These are phyloP conservation scores for Kryptopterus vitreolus DNA, from an alignment of 2,797 vertebrate species.

Conservation along the genomic window DNA sequence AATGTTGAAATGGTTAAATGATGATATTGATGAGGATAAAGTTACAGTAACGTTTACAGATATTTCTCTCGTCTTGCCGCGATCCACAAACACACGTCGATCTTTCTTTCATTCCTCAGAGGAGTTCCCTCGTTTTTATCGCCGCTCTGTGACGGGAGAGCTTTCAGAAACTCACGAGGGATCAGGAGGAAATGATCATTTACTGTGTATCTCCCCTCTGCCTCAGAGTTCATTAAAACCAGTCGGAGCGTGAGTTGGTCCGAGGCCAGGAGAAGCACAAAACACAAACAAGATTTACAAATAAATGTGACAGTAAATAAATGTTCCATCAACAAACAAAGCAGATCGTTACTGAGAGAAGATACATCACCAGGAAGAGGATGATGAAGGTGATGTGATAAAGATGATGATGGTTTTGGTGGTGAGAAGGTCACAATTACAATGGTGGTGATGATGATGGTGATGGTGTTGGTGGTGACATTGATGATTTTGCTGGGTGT, in stretches of 20 bases:
- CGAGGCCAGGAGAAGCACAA: neutral
- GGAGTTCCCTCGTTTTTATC: neutral
- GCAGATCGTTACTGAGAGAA: neutral
- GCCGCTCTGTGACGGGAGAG: neutral
- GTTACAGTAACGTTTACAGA: neutral
- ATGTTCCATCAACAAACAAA: slow-evolving; percentile 8
- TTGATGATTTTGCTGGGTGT: too few relatives aligned
- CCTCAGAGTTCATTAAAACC: slow-evolving; percentile 6
- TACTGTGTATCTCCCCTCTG: neutral
- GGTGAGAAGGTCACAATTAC: too few relatives aligned
- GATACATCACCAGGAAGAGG: too few relatives aligned
- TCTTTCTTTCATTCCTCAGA: neutral
- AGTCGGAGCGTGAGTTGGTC: neutral
- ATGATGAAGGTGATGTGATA: neutral
- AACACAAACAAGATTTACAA: neutral
- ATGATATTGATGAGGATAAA: too few relatives aligned
- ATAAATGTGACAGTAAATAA: neutral
- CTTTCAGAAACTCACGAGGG: neutral
- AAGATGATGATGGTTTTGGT: too few relatives aligned
- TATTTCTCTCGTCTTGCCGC: neutral
- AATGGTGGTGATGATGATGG: too few relatives aligned
- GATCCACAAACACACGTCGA: too few relatives aligned
- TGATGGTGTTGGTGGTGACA: too few relatives aligned
- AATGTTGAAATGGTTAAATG: too few relatives aligned
- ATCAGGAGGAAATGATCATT: neutral